Conservation (phyloP, 2,888 invertebrate genomes). For the Gastracanthus pulcherrimus region DNA sequence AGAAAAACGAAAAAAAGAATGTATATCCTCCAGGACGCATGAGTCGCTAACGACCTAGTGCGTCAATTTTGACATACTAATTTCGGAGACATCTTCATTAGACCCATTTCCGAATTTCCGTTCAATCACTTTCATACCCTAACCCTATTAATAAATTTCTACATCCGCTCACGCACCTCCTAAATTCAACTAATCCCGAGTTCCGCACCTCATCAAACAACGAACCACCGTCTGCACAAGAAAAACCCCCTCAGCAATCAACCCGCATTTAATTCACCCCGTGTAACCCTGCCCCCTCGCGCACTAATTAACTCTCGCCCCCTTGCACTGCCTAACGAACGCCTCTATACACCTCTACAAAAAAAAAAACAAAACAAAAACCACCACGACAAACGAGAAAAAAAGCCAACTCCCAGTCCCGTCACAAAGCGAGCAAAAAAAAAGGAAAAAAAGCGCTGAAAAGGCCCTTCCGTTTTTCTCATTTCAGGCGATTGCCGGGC, state of each 20-base stretch:
- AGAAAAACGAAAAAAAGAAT: no score
- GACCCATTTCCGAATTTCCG: no score
- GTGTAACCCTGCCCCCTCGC: background rate
- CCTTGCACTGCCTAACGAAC: background rate
- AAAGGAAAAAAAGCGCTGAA: constrained; percentile 40
- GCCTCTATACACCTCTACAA: background rate
- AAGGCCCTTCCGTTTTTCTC: constrained; percentile 51
- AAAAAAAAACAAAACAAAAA: background rate
- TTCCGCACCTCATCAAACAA: background rate
- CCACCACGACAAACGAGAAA: no score
- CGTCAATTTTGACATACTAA: no score
- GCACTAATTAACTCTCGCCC: constrained; percentile 28
- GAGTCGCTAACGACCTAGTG: no score
- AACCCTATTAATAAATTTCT: no score
- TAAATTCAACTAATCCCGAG: background rate
- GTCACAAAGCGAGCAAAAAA: background rate
- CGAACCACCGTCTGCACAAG: background rate
- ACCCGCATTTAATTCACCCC: background rate
- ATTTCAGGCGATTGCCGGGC: constrained; percentile 48
- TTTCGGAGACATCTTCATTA: no score
- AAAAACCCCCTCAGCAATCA: background rate
- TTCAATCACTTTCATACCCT: no score
- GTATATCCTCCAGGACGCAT: no score
- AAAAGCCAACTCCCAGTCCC: background rate
- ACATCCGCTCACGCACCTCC: no score